A percentile compares a stretch with the other conserved stretches of the same genome.
phyloP scores from a whole-genome alignment of 2,888 invertebrate genomes.

The Cephalotes varians region DNA sequence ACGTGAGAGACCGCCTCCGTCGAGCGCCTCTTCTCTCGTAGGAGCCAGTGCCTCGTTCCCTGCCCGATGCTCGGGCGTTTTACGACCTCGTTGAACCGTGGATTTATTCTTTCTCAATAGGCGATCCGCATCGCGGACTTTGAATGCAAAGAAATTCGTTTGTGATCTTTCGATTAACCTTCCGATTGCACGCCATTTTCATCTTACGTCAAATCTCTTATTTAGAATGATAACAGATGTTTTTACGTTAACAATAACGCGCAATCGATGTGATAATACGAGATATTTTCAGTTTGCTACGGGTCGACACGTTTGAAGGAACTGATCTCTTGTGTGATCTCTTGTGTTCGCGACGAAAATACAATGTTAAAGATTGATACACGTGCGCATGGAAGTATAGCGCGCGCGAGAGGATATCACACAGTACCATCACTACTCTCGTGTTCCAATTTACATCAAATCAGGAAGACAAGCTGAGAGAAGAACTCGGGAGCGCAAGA shows the following conservation, averaged over 20 bases:
- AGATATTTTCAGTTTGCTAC: not conserved
- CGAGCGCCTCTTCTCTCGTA: constrained; percentile 48
- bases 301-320: not conserved
- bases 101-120: constrained; percentile 41
- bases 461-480: constrained; percentile 59
- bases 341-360: constrained; percentile 1
- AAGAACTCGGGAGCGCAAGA: constrained; percentile 65
- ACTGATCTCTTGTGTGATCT: not conserved
- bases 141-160: constrained; percentile 24
- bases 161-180: constrained; percentile 13
- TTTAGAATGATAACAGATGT: not conserved
- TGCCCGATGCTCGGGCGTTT: constrained; percentile 52
- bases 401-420: constrained; percentile 39
- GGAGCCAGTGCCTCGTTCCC: constrained; percentile 17
- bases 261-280: not conserved
- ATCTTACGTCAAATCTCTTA: not conserved
- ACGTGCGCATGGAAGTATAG: constrained; percentile 13
- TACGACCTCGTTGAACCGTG: constrained; percentile 71
- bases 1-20: constrained; percentile 74
- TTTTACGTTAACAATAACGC: not conserved
- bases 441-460: constrained; percentile 82
- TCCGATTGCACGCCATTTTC: not conserved
- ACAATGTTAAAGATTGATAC: constrained; percentile 47
- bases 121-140: constrained; percentile 40
- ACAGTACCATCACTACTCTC: constrained; percentile 60